Evolutionary conservation across 1,140 invertebrate genomes (phyloP), one percentile per base, ranked within the genome.

Genomic region (Lethocerus indicus): DNA sequence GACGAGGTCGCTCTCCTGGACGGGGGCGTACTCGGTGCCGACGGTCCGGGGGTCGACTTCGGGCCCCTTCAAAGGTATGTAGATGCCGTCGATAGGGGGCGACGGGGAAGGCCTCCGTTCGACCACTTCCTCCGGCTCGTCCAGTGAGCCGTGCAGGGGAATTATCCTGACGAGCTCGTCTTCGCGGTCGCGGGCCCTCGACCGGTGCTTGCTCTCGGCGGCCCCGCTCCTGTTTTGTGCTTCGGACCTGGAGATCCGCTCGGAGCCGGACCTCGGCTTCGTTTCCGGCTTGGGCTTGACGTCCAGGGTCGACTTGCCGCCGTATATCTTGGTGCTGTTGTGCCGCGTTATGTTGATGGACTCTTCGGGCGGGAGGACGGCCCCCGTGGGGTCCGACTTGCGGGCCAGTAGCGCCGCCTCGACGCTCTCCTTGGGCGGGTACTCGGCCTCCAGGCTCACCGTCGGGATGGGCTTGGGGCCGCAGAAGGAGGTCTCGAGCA

Each of bases 401-500:
- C 72, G 63, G 5, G 71, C 70, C 49, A 81, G 56, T n/a, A 82
- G 58, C 16, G 78, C 68, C 59, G 75, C 76, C 58, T 81, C 78
- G 3, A 81, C 64, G 28, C 74, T 70, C 41, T 77, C 73, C 0
- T 68, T 39, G 44, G 66, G 65, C 42, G 68, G 67, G 21, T 66
- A 64, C 52, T 66, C 60, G 26, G 69, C 61, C 47, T 70, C 69
- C 16, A 74, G 67, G 47, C 73, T 71, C 35, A 57, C 50, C 0
- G 58, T 62, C 2, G 60, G 58, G 14, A 63, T 63, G 14, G 81
- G 78, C 57, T 83, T 85, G 42, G 77, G 79, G 0, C 87, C 87
- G 59, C 85, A 89, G 61, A 90, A 90, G 0, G 85, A 89, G 0
- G 86, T 90, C 66, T 89, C 86, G 20, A 89, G 68, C 20, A 88